Conservation (phyloP, 2,888 invertebrate genomes). For the Idaea dimidiata region DNA sequence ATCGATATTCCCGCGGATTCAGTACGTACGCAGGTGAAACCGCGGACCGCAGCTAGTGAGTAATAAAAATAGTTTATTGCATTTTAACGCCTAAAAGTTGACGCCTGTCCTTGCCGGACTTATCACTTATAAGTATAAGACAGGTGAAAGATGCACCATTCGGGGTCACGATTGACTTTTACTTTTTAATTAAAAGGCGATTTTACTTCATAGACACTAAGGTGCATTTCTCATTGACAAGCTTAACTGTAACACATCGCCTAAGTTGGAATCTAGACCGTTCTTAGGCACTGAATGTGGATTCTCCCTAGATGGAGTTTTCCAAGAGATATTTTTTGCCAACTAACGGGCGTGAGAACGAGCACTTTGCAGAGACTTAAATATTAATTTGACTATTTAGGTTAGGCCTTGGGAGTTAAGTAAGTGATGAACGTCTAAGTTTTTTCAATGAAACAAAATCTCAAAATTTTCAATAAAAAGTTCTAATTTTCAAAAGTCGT, state of each 20-base stretch:
- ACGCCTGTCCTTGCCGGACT: background rate
- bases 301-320: slow-evolving; percentile 1
- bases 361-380: slow-evolving; percentile 4
- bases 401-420: background rate
- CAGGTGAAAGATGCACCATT: background rate
- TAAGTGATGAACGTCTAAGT: slow-evolving; percentile 2
- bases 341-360: background rate
- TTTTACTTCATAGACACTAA: background rate
- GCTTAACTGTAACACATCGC: slow-evolving; percentile 19
- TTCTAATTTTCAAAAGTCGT: no score
- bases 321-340: background rate
- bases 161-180: background rate
- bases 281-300: background rate
- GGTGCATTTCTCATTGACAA: background rate
- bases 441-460: slow-evolving; percentile 1
- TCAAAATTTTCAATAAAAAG: no score
- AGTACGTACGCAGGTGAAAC: no score
- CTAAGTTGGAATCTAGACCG: slow-evolving; percentile 29
- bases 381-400: background rate
- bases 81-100: background rate
- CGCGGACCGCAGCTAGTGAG: no score
- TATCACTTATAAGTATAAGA: background rate
- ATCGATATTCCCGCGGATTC: no score
- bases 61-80: no score
- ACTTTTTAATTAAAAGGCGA: background rate